phyloP scores from a whole-genome alignment of 1,140 invertebrate genomes.

The Bombus fervidus region DNA sequence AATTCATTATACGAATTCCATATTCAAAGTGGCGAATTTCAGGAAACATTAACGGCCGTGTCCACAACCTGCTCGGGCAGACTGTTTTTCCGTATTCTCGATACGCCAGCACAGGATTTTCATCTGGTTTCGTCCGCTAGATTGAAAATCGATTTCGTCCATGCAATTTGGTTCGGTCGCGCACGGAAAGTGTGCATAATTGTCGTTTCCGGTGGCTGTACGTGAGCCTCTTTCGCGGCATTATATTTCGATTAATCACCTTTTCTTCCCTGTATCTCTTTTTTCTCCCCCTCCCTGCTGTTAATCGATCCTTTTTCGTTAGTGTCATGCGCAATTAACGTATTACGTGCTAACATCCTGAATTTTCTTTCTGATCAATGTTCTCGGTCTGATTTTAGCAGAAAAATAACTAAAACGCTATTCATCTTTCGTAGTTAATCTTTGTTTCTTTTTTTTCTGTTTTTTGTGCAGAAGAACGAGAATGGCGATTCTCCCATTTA shows the following conservation, averaged over 20 bases:
- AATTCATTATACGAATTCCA: neutral
- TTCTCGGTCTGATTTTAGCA: neutral
- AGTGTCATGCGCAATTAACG: neutral
- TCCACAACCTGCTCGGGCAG: neutral
- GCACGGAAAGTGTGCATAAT: conserved; percentile 20
- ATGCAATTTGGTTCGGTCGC: conserved; percentile 16
- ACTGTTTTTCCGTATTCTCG: conserved; percentile 11
- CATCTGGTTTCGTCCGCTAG: neutral
- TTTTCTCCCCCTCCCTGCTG: neutral
- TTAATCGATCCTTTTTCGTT: neutral
- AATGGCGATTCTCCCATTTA: neutral
- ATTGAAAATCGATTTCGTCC: conserved; percentile 26
- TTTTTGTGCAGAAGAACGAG: neutral
- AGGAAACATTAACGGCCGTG: conserved; percentile 26
- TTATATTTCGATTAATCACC: conserved; percentile 28
- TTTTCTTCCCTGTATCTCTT: neutral
- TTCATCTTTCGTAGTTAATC: too few relatives aligned
- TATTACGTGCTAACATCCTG: neutral
- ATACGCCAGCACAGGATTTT: neutral
- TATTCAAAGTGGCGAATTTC: neutral
- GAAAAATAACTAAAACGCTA: too few relatives aligned
- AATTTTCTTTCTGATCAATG: neutral
- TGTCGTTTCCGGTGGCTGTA: neutral
- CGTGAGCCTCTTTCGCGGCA: conserved; percentile 1
- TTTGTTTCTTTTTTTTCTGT: neutral